Evolutionary conservation across 2,113 vertebrate species (phyloP), one percentile per base, ranked within the genome.

Genomic region (Andinoacara biseriatus): DNA sequence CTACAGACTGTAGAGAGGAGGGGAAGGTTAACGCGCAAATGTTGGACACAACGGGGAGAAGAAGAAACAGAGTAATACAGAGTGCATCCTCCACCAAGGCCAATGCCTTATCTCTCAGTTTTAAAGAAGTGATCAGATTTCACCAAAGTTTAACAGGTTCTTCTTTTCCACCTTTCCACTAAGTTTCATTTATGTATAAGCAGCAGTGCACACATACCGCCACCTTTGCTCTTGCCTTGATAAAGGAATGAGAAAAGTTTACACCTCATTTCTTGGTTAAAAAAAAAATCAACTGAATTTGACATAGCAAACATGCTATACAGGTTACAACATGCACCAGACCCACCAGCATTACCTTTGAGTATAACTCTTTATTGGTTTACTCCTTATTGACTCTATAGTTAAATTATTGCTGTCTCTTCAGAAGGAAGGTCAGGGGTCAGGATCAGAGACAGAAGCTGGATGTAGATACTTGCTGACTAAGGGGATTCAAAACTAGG

Each of bases 1-100:
- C 90, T 92, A 94, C 90, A 92, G 63, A 22, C 93, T 93, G 52
- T 67, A 82, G 22, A 54, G 20, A 76, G 2, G 11, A 63, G 24
- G 3, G 56, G 1, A 69, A 26, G 18, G 7, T 0, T 77, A 22
- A 3, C 15, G 10, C 11, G 1, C 0, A 1, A 67, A 24, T 3
- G 9, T 13, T 18, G 18, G 59, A 84, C 7, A 58, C 13, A 17
- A 61, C 3, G 4, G 49, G 15, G 18, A 54, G 49, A 20, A 54
- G 15, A 54, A 54, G 20, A 18, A 18, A 20, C 49, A 20, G 17
- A 52, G 35, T 9, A 38, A 38, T 38, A 38, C 35, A 38, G 35
- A 38, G 35, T 10, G 35, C 35, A 38, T 38, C 43, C 43, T 49
- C 13, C 14, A 49, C 46, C 5, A 49, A 49, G 43, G 43, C 4